A percentile compares a stretch with the other conserved stretches of the same genome.
Evolutionary conservation across 1,140 invertebrate genomes (phyloP).

Genomic region (Cotesia chilonis): DNA sequence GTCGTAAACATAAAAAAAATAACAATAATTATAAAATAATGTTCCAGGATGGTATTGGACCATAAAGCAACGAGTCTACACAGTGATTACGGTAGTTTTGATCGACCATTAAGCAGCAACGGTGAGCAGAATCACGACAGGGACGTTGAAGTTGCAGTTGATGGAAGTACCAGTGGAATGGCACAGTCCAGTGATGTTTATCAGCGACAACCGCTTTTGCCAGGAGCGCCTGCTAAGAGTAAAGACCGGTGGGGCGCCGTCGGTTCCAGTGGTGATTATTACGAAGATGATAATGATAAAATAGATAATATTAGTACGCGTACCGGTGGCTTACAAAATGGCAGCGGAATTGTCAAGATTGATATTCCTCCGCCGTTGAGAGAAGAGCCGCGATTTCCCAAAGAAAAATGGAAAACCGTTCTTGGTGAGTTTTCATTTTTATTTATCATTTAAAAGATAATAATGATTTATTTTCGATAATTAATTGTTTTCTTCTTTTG

Average conservation of each 20-base stretch:
- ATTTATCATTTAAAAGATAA: slow-evolving; percentile 4
- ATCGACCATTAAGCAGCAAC: slow-evolving; percentile 53
- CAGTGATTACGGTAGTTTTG: slow-evolving; percentile 69
- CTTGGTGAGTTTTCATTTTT: slow-evolving; percentile 62
- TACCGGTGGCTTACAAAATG: slow-evolving; percentile 52
- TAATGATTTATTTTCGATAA: slow-evolving; percentile 7
- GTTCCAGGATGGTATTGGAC: slow-evolving; percentile 68
- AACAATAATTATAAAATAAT: slow-evolving; percentile 12
- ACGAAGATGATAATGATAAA: slow-evolving; percentile 63
- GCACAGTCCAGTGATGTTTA: slow-evolving; percentile 66
- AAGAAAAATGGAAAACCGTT: slow-evolving; percentile 78
- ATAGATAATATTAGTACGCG: slow-evolving; percentile 55
- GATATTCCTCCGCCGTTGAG: slow-evolving; percentile 68
- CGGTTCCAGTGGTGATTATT: slow-evolving; percentile 57
- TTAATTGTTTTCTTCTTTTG: slow-evolving; percentile 39
- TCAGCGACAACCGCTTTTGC: slow-evolving; percentile 66
- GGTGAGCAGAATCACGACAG: slow-evolving; percentile 55
- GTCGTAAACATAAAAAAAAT: not conserved
- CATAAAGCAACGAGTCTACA: slow-evolving; percentile 65
- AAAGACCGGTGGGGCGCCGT: slow-evolving; percentile 62
- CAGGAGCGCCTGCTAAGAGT: slow-evolving; percentile 57
- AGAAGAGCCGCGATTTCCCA: slow-evolving; percentile 73
- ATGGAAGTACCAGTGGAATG: slow-evolving; percentile 61
- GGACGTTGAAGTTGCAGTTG: slow-evolving; percentile 58
- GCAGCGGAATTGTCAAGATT: slow-evolving; percentile 65